Conservation (phyloP, 2,113 vertebrate species). For the Archocentrus centrarchus region DNA sequence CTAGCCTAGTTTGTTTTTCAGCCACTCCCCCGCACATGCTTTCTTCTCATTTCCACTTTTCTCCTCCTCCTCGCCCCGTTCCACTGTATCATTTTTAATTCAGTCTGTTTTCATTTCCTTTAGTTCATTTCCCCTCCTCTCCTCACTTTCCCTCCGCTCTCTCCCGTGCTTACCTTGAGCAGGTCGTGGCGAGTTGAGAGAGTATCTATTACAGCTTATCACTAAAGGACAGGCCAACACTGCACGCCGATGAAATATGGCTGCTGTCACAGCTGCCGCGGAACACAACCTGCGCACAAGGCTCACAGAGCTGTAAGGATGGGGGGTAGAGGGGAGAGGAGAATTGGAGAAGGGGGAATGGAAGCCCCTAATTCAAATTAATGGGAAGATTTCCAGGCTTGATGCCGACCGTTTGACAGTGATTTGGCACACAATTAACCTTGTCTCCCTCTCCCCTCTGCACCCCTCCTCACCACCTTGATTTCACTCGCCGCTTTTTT, state of each 20-base stretch:
- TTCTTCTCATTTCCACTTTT: not conserved
- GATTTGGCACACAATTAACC: conserved; percentile 75
- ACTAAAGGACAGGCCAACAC: conserved; percentile 84
- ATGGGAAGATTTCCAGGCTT: conserved; percentile 75
- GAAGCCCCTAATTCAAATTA: conserved; percentile 75
- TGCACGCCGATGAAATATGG: conserved; percentile 89
- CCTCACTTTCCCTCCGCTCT: conserved; percentile 31
- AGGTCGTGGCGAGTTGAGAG: conserved; percentile 77
- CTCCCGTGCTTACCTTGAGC: conserved; percentile 79
- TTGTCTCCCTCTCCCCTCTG: conserved; percentile 42
- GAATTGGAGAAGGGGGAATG: conserved; percentile 1
- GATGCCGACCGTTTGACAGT: conserved; percentile 70
- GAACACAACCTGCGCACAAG: conserved; percentile 47
- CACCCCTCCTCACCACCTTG: conserved; percentile 31
- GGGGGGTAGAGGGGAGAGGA: conserved; percentile 29
- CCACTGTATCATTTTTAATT: not conserved
- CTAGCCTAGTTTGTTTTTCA: not conserved
- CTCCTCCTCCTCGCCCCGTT: not conserved
- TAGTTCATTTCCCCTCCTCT: conserved; percentile 23
- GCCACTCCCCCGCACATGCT: conserved; percentile 60
- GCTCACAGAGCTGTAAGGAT: conserved; percentile 54
- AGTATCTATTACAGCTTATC: conserved; percentile 98
- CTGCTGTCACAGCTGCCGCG: conserved; percentile 83
- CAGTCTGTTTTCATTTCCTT: conserved; percentile 16
- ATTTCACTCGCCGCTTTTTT: conserved; percentile 13